Conservation (phyloP, 2,888 invertebrate genomes). For the Macrostomum cliftonense region DNA sequence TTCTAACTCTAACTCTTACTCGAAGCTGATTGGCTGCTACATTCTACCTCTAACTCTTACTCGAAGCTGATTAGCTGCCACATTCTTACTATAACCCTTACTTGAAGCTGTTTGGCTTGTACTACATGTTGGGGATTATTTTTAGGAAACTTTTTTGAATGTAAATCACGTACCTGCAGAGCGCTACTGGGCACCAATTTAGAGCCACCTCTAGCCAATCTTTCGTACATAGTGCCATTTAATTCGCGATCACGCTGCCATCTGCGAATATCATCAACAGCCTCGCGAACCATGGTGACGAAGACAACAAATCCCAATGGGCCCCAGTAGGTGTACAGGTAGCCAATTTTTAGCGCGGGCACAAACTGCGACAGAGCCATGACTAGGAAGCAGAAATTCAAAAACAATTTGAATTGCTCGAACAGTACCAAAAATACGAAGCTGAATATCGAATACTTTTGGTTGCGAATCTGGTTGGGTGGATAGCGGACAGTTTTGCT, state of each 20-base stretch:
- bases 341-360: slow-evolving; percentile 82
- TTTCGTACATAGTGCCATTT: slow-evolving; percentile 75
- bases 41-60: too few species aligned
- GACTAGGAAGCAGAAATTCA: slow-evolving; percentile 87
- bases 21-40: too few species aligned
- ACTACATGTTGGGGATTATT: too few species aligned
- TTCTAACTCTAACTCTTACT: too few species aligned
- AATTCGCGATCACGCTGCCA: slow-evolving; percentile 84
- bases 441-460: too few species aligned
- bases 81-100: too few species aligned
- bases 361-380: slow-evolving; percentile 97
- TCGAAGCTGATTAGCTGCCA: too few species aligned
- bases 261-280: slow-evolving; percentile 79
- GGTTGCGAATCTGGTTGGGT: too few species aligned
- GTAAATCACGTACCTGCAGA: too few species aligned
- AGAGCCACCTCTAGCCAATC: slow-evolving; percentile 50
- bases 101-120: too few species aligned
- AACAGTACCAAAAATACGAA: slow-evolving; percentile 47
- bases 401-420: slow-evolving; percentile 95
- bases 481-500: too few species aligned
- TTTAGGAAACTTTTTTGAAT: too few species aligned
- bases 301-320: slow-evolving; percentile 84
- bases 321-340: slow-evolving; percentile 97
- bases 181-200: slow-evolving; percentile 42
- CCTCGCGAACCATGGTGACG: slow-evolving; percentile 86